Percentiles rank a stretch among this genome's conserved stretches.
phyloP scores from a whole-genome alignment of 2,888 invertebrate genomes.

The Tipula lateralis region DNA sequence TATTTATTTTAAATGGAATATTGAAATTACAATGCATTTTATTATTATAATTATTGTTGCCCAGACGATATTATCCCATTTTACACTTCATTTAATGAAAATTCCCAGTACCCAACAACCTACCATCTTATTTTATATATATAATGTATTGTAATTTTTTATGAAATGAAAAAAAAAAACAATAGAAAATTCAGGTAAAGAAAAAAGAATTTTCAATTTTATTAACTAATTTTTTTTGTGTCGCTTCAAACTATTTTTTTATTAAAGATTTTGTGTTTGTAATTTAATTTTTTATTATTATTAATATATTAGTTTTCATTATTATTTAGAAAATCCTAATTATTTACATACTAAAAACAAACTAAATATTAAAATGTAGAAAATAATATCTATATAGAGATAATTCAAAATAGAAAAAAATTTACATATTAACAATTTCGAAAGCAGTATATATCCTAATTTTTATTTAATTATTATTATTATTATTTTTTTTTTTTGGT shows the following conservation, averaged over 20 bases:
- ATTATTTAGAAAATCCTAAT: neutral
- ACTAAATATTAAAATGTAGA: slow-evolving; percentile 3
- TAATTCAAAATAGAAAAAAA: neutral
- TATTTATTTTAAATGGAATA: neutral
- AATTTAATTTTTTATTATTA: neutral
- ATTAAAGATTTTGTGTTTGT: neutral
- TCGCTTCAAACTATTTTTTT: neutral
- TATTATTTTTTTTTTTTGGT: neutral
- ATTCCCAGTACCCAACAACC: neutral
- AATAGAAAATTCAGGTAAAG: slow-evolving; percentile 1
- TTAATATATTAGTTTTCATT: neutral
- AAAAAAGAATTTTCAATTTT: slow-evolving; percentile 3
- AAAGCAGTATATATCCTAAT: neutral
- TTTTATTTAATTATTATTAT: neutral
- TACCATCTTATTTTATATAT: neutral
- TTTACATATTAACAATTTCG: neutral
- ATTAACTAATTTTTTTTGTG: neutral
- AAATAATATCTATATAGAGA: neutral
- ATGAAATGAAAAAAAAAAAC: neutral
- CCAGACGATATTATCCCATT: neutral
- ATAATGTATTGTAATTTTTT: slow-evolving; percentile 3
- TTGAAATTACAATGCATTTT: neutral
- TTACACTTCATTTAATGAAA: neutral
- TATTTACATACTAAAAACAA: neutral
- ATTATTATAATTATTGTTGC: neutral